Percentiles rank a stretch among this genome's conserved stretches.
Conservation (phyloP, 2,888 invertebrate genomes). For the Diplolepis rosae region DNA sequence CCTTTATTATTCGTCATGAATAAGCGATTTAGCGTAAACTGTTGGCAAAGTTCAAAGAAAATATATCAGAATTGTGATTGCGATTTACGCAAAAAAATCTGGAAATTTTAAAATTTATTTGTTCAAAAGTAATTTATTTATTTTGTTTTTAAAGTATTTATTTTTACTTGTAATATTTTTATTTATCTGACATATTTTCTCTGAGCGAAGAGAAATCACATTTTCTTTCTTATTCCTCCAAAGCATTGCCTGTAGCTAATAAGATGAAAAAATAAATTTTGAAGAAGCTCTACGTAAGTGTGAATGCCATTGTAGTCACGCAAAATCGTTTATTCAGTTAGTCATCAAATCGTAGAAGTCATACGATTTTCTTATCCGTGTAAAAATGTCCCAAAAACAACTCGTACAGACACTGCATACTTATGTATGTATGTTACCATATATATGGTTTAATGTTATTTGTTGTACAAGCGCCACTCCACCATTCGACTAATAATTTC, state of each 20-base stretch:
- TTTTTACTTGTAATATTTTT: not conserved
- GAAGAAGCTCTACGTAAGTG: not conserved
- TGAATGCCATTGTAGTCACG: slow-evolving; percentile 11
- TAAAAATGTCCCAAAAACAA: slow-evolving; percentile 10
- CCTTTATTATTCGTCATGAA: slow-evolving; percentile 11
- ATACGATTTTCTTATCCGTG: slow-evolving; percentile 40
- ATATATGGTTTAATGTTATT: slow-evolving; percentile 14
- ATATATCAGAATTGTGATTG: not conserved
- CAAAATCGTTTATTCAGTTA: slow-evolving; percentile 39
- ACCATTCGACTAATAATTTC: slow-evolving; percentile 17
- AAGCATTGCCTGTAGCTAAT: not conserved
- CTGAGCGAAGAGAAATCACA: not conserved
- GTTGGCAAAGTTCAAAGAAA: not conserved
- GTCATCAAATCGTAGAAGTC: slow-evolving; percentile 44
- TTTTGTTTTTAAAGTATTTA: not conserved
- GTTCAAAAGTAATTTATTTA: not conserved
- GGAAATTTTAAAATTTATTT: not conserved
- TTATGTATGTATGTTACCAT: not conserved
- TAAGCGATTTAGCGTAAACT: slow-evolving; percentile 19
- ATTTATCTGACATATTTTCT: not conserved
- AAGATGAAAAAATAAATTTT: not conserved
- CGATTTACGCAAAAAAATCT: not conserved
- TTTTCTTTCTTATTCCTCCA: not conserved
- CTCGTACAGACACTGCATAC: slow-evolving; percentile 7
- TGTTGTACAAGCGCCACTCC: slow-evolving; percentile 9